A percentile compares a stretch with the other conserved stretches of the same genome.
Evolutionary conservation across 1,140 invertebrate genomes (phyloP).

Genomic region (Drosophila pachea): DNA sequence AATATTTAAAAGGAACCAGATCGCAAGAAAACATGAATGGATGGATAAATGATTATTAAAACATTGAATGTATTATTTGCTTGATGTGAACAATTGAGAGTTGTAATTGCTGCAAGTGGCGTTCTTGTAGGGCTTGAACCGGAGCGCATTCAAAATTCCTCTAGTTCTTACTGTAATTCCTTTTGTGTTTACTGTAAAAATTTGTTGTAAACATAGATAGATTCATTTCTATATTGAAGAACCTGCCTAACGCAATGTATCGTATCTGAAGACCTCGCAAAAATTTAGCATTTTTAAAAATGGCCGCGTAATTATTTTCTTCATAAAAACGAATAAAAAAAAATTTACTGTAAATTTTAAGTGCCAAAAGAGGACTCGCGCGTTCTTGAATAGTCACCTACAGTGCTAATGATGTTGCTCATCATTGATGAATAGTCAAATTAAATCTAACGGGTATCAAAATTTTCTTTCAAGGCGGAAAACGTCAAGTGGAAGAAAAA

Average conservation of each 20-base stretch:
- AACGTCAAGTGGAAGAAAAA: background rate
- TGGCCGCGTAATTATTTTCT: background rate
- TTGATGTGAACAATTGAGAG: background rate
- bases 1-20: background rate
- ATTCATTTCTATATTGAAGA: background rate
- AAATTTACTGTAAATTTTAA: background rate
- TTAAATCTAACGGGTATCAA: too few relatives aligned
- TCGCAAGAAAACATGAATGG: background rate
- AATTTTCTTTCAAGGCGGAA: too few relatives aligned
- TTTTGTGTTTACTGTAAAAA: slow-evolving; percentile 11
- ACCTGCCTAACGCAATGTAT: slow-evolving; percentile 6
- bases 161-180: too few relatives aligned
- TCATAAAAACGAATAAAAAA: slow-evolving; percentile 19
- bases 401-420: too few relatives aligned
- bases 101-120: background rate
- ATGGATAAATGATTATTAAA: background rate
- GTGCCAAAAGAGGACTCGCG: too few relatives aligned
- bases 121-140: background rate
- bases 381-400: too few relatives aligned
- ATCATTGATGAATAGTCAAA: too few relatives aligned
- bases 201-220: slow-evolving; percentile 10
- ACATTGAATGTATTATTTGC: slow-evolving; percentile 1
- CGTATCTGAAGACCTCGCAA: slow-evolving; percentile 3
- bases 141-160: background rate
- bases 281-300: slow-evolving; percentile 1